These are phyloP conservation scores for Troides aeacus DNA, from an alignment of 2,888 invertebrate species.

Conservation along the genomic window DNA sequence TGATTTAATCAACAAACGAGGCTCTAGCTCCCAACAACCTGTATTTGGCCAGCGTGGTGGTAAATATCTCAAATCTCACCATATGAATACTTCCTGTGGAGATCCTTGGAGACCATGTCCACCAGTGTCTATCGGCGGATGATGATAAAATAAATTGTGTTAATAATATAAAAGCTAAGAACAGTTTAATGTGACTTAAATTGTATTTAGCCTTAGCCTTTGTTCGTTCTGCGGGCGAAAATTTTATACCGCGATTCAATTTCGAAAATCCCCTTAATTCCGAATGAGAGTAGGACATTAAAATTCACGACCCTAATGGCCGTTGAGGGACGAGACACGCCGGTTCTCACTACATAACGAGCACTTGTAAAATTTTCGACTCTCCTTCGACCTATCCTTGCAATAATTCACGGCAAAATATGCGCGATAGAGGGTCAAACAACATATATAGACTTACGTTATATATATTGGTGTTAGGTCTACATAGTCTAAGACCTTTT, in stretches of 20 bases:
- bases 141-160: neutral
- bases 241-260: conserved; percentile 16
- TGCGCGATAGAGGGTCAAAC: neutral
- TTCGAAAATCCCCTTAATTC: conserved; percentile 23
- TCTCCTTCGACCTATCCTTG: conserved; percentile 7
- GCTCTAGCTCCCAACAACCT: too few relatives aligned
- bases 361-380: conserved; percentile 23
- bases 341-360: conserved; percentile 25
- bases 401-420: conserved; percentile 13
- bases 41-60: too few relatives aligned
- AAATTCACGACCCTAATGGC: conserved; percentile 24
- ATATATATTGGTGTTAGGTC: neutral
- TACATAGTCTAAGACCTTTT: too few relatives aligned
- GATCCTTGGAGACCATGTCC: too few relatives aligned
- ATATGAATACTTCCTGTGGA: too few relatives aligned
- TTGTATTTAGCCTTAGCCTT: too few relatives aligned
- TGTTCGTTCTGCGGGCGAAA: neutral
- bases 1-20: too few relatives aligned
- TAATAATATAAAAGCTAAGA: neutral
- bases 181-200: neutral
- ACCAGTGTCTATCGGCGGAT: too few relatives aligned
- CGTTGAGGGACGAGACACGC: conserved; percentile 21
- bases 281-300: conserved; percentile 15
- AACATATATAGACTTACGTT: neutral
- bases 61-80: too few relatives aligned